Evolutionary conservation across 2,888 invertebrate species (phyloP), one percentile per base, ranked within the genome.

Genomic region (Catotricha subobsoleta): DNA sequence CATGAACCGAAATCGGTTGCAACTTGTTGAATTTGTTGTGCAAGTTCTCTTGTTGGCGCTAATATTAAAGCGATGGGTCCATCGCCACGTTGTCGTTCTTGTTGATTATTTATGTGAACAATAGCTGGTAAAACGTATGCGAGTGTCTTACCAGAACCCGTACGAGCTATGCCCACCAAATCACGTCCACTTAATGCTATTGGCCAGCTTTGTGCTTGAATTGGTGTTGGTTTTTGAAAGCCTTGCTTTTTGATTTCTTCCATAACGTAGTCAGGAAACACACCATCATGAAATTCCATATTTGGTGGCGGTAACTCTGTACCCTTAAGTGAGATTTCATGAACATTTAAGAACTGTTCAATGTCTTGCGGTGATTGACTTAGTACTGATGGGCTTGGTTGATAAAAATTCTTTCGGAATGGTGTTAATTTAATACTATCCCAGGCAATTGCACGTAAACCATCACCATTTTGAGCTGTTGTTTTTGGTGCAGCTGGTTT

Each of bases 191-290:
- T 84, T 47, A 95, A 64, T 9, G 91, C 86, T 51, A 95, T 86
- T 1, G 95, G 94, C 92, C 92, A 94, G 20, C 92, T 91, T 59
- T 91, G 87, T 3, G 88, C 79, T 64, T 95, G 95, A 56, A 95
- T 95, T 12, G 92, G 77, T 6, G 95, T 95, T 0, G 95, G 95
- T 47, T 76, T 71, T 25, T 79, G 76, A 53, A 87, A 90, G 18
- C 88, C 90, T 64, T 80, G 82, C 54, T 78, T 76, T 37, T 76
- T 67, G 45, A 80, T 76, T 58, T 81, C 83, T 43, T 69, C 72
- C 67, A 83, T 73, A 13, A 87, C 82, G 54, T 83, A 82, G 52
- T 88, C 81, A 3, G 78, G 79, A 56, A 91, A 91, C 39, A 78
- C 80, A 34, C 84, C 86, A 58, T 95, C 94, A 50, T 83, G 80